phyloP scores from a whole-genome alignment of 2,113 vertebrate genomes.

The Limnothrissa miodon region DNA sequence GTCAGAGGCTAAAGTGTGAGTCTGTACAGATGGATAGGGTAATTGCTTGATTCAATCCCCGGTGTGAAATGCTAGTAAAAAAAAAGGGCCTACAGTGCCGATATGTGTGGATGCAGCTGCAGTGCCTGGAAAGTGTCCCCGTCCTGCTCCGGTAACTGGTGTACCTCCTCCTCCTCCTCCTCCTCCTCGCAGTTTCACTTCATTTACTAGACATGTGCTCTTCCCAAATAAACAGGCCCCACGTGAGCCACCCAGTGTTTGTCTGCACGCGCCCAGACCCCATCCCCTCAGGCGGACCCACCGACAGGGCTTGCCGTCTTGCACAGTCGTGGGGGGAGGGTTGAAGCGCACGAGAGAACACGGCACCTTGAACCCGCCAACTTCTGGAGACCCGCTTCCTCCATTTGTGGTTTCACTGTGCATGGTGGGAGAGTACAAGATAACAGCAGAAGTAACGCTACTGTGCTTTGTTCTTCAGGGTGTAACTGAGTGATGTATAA shows the following conservation, averaged over 20 bases:
- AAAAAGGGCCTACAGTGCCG: not conserved
- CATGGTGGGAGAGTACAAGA: too few species aligned
- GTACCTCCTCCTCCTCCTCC: constrained; percentile 36
- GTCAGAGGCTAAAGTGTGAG: not conserved
- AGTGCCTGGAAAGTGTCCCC: not conserved
- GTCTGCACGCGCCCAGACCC: constrained; percentile 32
- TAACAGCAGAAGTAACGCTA: too few species aligned
- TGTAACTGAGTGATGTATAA: too few species aligned
- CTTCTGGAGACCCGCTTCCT: not conserved
- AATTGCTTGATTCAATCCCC: not conserved
- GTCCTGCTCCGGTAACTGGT: not conserved
- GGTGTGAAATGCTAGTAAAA: not conserved
- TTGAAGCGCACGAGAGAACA: not conserved
- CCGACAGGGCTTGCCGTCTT: not conserved
- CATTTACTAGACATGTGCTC: constrained; percentile 36
- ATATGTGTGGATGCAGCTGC: not conserved
- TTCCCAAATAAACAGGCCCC: constrained; percentile 51
- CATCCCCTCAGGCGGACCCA: not conserved
- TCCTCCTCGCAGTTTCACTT: constrained; percentile 47
- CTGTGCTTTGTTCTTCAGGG: too few species aligned
- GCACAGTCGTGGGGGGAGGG: not conserved
- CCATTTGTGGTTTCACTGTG: too few species aligned
- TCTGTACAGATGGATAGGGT: not conserved
- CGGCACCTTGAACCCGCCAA: too few species aligned
- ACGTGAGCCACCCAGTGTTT: constrained; percentile 54